Conservation (phyloP, 2,113 vertebrate genomes). For the Erythrolamprus reginae region DNA sequence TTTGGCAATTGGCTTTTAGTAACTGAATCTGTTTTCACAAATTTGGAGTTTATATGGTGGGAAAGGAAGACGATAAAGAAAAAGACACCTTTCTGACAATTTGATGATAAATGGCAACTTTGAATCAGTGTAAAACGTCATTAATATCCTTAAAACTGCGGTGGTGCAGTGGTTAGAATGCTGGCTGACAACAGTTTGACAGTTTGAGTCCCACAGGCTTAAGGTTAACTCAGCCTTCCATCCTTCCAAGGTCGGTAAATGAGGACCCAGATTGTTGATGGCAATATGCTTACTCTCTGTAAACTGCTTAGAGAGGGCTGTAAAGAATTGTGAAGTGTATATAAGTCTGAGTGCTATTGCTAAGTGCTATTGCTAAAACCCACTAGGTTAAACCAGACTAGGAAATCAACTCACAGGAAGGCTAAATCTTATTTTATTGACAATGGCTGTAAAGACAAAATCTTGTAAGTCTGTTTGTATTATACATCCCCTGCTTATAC, state of each 20-base stretch:
- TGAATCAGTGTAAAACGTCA: not conserved
- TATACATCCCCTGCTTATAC: not conserved
- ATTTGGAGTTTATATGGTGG: not conserved
- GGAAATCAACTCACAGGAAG: not conserved
- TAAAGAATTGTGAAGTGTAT: too few relatives aligned
- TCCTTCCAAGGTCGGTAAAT: too few relatives aligned
- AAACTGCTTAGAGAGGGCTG: too few relatives aligned
- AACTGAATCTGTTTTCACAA: not conserved
- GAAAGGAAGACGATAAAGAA: not conserved
- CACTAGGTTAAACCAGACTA: not conserved
- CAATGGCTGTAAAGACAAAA: not conserved
- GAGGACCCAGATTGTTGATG: too few relatives aligned
- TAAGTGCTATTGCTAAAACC: too few relatives aligned
- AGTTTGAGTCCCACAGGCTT: too few relatives aligned
- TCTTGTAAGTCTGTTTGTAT: not conserved
- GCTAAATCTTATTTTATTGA: not conserved
- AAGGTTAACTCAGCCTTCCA: too few relatives aligned
- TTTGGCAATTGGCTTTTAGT: not conserved
- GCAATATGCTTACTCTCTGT: too few relatives aligned
- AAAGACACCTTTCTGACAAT: not conserved
- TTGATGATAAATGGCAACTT: not conserved
- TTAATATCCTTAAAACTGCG: too few relatives aligned
- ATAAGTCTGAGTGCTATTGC: too few relatives aligned
- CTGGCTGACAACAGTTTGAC: too few relatives aligned
- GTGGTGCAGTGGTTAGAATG: too few relatives aligned